These are phyloP conservation scores for Pelosia muscerda DNA, from an alignment of 2,888 invertebrate genomes.

Conservation along the genomic window DNA sequence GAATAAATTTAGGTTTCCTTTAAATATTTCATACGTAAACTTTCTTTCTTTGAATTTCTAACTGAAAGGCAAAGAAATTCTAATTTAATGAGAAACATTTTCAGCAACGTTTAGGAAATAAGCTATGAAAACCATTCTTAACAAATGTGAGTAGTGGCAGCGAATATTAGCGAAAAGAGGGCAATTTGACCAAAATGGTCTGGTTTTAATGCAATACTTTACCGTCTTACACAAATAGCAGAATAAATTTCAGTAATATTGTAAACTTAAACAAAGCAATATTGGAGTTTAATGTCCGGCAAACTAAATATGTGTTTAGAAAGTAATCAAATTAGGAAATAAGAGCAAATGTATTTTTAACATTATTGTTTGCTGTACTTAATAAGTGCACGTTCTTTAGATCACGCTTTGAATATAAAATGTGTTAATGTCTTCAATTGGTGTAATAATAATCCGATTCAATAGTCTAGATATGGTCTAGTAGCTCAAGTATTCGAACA, in stretches of 20 bases:
- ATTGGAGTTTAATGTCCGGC: not conserved
- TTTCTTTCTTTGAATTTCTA: not conserved
- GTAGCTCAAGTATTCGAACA: no score
- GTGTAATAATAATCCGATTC: no score
- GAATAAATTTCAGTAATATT: constrained; percentile 6
- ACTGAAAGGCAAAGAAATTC: not conserved
- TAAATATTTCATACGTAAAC: no score
- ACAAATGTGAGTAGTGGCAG: constrained; percentile 28
- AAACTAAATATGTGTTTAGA: not conserved
- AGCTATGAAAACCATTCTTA: not conserved
- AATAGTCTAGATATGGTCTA: no score
- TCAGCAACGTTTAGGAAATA: not conserved
- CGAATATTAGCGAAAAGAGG: constrained; percentile 27
- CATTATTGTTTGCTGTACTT: no score
- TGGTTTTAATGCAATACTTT: constrained; percentile 5
- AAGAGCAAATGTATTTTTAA: no score
- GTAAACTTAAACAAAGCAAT: not conserved
- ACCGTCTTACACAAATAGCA: not conserved
- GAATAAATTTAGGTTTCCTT: no score
- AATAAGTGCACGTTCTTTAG: no score
- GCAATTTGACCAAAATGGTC: constrained; percentile 1
- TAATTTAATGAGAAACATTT: not conserved
- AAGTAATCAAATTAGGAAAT: no score
- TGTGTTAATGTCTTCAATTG: no score
- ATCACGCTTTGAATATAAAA: no score